phyloP scores from a whole-genome alignment of 1,140 invertebrate species.

The Dreissena polymorpha region DNA sequence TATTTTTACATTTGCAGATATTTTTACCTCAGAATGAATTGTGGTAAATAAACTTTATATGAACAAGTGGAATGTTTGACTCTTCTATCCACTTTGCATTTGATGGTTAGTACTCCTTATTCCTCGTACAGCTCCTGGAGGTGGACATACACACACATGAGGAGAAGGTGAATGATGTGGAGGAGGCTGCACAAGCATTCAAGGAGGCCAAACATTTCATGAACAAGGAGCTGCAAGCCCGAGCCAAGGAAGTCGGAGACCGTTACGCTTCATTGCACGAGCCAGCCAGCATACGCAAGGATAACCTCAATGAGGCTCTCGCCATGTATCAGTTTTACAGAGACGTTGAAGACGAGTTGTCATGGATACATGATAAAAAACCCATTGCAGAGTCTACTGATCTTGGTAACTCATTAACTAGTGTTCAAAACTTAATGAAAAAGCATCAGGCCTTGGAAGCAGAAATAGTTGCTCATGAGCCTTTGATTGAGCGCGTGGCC shows the following conservation, averaged over 20 bases:
- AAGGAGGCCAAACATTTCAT: conserved; percentile 97
- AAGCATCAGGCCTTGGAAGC: conserved; percentile 88
- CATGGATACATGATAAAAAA: conserved; percentile 99
- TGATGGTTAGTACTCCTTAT: too few species aligned
- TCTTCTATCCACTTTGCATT: too few species aligned
- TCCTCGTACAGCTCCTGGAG: conserved; percentile 86
- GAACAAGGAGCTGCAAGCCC: conserved; percentile 94
- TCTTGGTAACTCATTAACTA: conserved; percentile 94
- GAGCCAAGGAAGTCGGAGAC: conserved; percentile 83
- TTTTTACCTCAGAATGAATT: neutral
- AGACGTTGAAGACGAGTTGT: conserved; percentile 98
- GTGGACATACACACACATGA: conserved; percentile 95
- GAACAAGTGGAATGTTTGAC: too few species aligned
- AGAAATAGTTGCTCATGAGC: conserved; percentile 98
- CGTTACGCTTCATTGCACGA: conserved; percentile 85
- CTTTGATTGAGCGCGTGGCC: conserved; percentile 92
- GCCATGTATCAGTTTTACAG: conserved; percentile 98
- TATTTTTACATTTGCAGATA: neutral
- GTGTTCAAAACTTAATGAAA: conserved; percentile 99
- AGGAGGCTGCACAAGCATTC: conserved; percentile 93
- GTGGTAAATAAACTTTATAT: too few species aligned
- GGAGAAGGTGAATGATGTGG: conserved; percentile 95
- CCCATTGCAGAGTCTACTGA: conserved; percentile 98
- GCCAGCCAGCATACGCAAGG: conserved; percentile 76
- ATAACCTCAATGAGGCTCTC: conserved; percentile 93